Evolutionary conservation across 2,888 invertebrate genomes (phyloP).

Genomic region (Carabus problematicus): DNA sequence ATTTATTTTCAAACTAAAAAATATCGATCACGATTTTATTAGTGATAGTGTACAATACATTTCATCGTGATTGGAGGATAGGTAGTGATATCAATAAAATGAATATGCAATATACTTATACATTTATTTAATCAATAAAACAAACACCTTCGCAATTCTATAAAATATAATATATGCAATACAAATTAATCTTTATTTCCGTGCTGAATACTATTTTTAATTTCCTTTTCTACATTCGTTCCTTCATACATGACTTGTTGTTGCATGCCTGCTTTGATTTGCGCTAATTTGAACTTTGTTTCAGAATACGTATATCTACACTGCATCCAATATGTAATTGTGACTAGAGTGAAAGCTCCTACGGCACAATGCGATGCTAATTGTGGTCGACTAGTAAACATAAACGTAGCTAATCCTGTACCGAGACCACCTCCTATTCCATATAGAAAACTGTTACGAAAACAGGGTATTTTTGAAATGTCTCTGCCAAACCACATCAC

Average conservation of each 20-base stretch:
- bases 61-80: no score
- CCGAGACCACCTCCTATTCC: constrained; percentile 76
- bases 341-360: constrained; percentile 69
- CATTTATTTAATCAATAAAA: constrained; percentile 1
- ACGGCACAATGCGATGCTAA: constrained; percentile 72
- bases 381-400: constrained; percentile 74
- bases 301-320: constrained; percentile 75
- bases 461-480: constrained; percentile 79
- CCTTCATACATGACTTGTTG: constrained; percentile 70
- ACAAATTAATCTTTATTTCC: constrained; percentile 33
- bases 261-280: constrained; percentile 68
- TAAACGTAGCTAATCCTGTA: constrained; percentile 71
- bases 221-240: constrained; percentile 63
- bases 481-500: constrained; percentile 74
- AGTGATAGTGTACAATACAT: no score
- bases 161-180: constrained; percentile 16
- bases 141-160: constrained; percentile 3
- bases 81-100: no score
- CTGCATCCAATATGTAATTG: constrained; percentile 72
- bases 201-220: constrained; percentile 57
- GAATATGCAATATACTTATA: background rate
- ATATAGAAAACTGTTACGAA: constrained; percentile 77
- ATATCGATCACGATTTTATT: no score
- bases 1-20: no score
- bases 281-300: constrained; percentile 69